Conservation (phyloP, 1,140 invertebrate species). For the Drosophila elegans region DNA sequence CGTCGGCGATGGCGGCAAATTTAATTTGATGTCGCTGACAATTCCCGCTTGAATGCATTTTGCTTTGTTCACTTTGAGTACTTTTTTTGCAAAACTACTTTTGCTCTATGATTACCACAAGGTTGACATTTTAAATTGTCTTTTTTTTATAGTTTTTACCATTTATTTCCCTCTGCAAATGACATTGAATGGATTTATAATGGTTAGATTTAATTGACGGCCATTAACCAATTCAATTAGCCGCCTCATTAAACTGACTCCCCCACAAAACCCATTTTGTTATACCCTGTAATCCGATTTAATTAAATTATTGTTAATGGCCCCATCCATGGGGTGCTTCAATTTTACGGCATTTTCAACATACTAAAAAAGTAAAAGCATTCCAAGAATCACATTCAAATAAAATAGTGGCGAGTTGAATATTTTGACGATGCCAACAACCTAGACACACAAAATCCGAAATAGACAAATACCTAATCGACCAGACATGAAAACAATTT, state of each 20-base stretch:
- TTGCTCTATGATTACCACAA: conserved; percentile 41
- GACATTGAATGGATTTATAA: conserved; percentile 55
- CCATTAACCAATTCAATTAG: conserved; percentile 67
- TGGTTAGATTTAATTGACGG: conserved; percentile 47
- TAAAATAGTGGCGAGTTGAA: conserved; percentile 8
- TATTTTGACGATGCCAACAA: conserved; percentile 39
- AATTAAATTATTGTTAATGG: conserved; percentile 61
- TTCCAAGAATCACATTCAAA: conserved; percentile 21
- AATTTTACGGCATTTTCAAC: conserved; percentile 53
- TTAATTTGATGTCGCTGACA: conserved; percentile 74
- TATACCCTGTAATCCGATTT: conserved; percentile 16
- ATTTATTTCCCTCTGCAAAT: conserved; percentile 32
- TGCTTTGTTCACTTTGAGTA: conserved; percentile 18
- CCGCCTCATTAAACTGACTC: conserved; percentile 52
- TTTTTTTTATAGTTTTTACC: conserved; percentile 22
- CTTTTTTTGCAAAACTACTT: conserved; percentile 29
- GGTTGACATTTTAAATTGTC: conserved; percentile 58
- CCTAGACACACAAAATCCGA: conserved; percentile 51
- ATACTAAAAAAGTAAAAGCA: conserved; percentile 19
- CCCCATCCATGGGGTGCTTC: conserved; percentile 24
- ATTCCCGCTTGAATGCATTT: conserved; percentile 70
- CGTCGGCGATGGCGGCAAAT: conserved; percentile 52
- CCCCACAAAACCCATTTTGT: neutral
- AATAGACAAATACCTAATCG: conserved; percentile 41
- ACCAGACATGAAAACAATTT: conserved; percentile 26